phyloP scores from a whole-genome alignment of 2,888 invertebrate genomes.

The Melinaea menophilus region DNA sequence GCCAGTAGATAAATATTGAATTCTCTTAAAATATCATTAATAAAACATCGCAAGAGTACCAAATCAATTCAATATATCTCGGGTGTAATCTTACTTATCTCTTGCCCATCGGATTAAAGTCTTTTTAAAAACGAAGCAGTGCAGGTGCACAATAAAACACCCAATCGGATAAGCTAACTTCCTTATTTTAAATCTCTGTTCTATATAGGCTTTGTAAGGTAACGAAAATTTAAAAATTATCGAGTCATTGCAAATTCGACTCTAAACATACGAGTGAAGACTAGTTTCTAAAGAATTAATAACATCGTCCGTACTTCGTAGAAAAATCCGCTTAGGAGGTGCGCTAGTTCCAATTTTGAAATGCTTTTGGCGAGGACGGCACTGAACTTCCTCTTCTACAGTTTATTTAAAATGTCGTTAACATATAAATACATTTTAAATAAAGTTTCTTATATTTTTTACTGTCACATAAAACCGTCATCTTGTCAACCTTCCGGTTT shows the following conservation, averaged over 20 bases:
- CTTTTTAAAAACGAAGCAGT: neutral
- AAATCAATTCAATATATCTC: neutral
- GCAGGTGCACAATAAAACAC: conserved; percentile 1
- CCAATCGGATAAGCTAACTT: conserved; percentile 12
- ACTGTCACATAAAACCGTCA: too few relatives aligned
- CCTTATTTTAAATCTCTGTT: conserved; percentile 16
- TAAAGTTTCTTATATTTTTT: too few relatives aligned
- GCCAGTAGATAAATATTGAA: too few relatives aligned
- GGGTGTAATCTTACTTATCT: neutral
- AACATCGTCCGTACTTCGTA: conserved; percentile 10
- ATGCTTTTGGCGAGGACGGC: conserved; percentile 55
- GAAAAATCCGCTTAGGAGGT: conserved; percentile 62
- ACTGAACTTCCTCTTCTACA: too few relatives aligned
- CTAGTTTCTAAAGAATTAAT: too few relatives aligned
- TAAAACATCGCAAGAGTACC: too few relatives aligned
- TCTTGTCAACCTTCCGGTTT: too few relatives aligned
- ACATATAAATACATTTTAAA: neutral
- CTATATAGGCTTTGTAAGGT: conserved; percentile 12
- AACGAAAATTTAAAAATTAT: conserved; percentile 6
- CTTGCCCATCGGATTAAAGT: neutral
- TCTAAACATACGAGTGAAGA: too few relatives aligned
- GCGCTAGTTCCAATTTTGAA: conserved; percentile 66
- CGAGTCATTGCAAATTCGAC: neutral
- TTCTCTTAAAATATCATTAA: too few relatives aligned
- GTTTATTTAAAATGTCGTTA: too few relatives aligned